These are phyloP conservation scores for Manis pentadactyla DNA, from an alignment of 2,797 vertebrate species.

Conservation along the genomic window DNA sequence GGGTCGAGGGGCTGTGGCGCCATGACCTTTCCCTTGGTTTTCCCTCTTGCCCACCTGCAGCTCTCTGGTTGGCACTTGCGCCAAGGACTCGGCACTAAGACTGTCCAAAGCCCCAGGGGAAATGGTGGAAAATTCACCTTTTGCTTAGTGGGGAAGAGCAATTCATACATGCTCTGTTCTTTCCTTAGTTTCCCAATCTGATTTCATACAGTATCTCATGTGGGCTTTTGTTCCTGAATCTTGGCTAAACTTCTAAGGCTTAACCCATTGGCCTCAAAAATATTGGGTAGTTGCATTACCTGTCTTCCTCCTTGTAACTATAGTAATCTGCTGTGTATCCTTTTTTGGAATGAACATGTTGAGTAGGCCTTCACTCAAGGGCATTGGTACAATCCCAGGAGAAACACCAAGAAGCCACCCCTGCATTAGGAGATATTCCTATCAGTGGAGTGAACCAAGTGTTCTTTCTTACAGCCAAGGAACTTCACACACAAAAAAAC, in stretches of 20 bases:
- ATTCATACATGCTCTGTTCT: constrained; percentile 93
- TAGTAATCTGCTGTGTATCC: constrained; percentile 86
- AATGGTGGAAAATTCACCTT: constrained; percentile 92
- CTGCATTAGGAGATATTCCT: not conserved
- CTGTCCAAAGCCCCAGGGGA: not conserved
- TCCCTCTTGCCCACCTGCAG: not conserved
- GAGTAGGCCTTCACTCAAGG: constrained; percentile 91
- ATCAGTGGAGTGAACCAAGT: not conserved
- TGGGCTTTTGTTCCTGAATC: constrained; percentile 93
- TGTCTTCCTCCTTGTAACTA: constrained; percentile 89
- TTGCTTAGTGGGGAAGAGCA: constrained; percentile 91
- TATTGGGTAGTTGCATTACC: constrained; percentile 93
- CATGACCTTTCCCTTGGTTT: not conserved
- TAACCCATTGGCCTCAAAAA: constrained; percentile 95
- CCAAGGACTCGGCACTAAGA: not conserved
- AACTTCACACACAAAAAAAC: not conserved
- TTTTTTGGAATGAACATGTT: constrained; percentile 93
- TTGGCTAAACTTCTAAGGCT: constrained; percentile 92
- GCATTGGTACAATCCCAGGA: constrained; percentile 89
- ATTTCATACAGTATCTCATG: constrained; percentile 91
- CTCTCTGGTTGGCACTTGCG: not conserved
- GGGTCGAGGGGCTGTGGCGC: too few species aligned
- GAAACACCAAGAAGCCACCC: not conserved
- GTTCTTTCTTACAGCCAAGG: not conserved
- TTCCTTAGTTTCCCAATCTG: constrained; percentile 89